These are phyloP conservation scores for Sacculina carcini DNA, from an alignment of 2,888 invertebrate genomes.

Conservation along the genomic window DNA sequence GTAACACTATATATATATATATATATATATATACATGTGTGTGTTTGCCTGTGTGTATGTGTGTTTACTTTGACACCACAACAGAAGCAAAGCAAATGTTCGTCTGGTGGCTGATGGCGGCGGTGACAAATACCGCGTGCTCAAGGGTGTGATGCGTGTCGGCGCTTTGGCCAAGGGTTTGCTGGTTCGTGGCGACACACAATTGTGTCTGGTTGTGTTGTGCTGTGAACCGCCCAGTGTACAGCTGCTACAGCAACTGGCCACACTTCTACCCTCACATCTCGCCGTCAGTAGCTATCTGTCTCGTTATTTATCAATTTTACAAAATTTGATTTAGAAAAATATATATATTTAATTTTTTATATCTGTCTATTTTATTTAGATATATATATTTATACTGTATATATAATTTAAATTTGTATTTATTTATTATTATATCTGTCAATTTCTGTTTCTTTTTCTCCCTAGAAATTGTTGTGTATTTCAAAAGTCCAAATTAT, in stretches of 20 bases:
- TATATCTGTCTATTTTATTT: neutral
- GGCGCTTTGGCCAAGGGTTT: conserved; percentile 72
- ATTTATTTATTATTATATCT: neutral
- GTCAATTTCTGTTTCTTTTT: neutral
- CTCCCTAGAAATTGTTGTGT: neutral
- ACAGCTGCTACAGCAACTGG: conserved; percentile 59
- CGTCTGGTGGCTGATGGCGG: too few relatives aligned
- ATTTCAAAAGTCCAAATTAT: neutral
- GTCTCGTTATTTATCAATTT: too few relatives aligned
- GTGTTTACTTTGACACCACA: too few relatives aligned
- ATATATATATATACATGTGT: too few relatives aligned
- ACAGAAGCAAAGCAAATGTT: too few relatives aligned
- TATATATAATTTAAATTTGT: neutral
- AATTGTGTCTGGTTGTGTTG: conserved; percentile 73
- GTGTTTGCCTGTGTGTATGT: too few relatives aligned
- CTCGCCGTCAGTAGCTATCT: conserved; percentile 30
- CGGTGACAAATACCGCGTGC: too few relatives aligned
- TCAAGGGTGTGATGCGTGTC: conserved; percentile 91
- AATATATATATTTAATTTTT: neutral
- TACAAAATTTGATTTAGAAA: too few relatives aligned
- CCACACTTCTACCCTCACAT: conserved; percentile 52
- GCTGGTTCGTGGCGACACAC: conserved; percentile 60
- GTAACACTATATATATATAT: too few relatives aligned
- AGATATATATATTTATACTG: neutral
- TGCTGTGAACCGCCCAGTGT: conserved; percentile 79